Percentiles rank a stretch among this genome's conserved stretches.
These are phyloP conservation scores for Drosophila novamexicana DNA, from an alignment of 1,140 invertebrate species.

Conservation along the genomic window DNA sequence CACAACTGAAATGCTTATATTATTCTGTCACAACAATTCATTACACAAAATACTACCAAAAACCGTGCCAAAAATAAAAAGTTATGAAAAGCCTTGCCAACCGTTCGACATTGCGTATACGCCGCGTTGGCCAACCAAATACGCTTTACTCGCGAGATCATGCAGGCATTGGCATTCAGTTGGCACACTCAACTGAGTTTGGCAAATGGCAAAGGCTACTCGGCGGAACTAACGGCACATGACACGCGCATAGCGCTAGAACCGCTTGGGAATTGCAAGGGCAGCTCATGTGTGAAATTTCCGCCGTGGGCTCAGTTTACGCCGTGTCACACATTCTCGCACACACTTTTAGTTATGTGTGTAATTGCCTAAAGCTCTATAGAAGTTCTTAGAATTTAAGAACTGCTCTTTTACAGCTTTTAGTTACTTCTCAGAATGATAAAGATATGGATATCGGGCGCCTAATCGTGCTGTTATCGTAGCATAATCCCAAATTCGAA, in stretches of 20 bases:
- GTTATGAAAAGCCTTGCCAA: conserved; percentile 68
- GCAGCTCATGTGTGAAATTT: conserved; percentile 31
- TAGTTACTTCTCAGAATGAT: background rate
- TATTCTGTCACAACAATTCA: conserved; percentile 79
- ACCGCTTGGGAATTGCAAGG: conserved; percentile 35
- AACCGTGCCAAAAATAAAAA: conserved; percentile 45
- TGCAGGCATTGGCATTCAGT: background rate
- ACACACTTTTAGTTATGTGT: background rate
- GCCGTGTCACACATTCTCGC: background rate
- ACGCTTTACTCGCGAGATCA: background rate
- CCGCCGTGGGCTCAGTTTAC: conserved; percentile 9
- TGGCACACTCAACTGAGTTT: background rate
- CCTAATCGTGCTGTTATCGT: conserved; percentile 12
- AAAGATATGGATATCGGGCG: background rate
- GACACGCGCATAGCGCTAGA: conserved; percentile 7
- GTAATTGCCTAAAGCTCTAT: background rate
- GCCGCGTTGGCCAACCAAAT: conserved; percentile 49
- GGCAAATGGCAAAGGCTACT: background rate
- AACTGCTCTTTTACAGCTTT: background rate
- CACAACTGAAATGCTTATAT: conserved; percentile 19
- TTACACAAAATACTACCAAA: conserved; percentile 71
- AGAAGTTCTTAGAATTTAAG: background rate
- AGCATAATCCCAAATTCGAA: conserved; percentile 6
- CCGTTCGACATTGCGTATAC: conserved; percentile 72
- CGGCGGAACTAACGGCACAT: conserved; percentile 1